Conservation (phyloP, 1,140 invertebrate species). For the Ptiloglossa arizonensis region DNA sequence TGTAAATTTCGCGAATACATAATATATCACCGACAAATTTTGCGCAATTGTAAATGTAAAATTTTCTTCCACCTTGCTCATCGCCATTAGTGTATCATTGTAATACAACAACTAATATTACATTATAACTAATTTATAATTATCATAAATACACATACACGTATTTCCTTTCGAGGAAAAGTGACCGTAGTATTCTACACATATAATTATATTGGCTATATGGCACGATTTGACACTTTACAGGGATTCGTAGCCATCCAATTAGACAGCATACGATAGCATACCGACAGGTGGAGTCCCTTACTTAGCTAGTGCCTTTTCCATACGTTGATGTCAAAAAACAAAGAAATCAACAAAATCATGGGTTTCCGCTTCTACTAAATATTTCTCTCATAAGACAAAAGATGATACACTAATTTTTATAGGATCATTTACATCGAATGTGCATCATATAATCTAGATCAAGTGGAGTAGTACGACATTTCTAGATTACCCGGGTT, state of each 20-base stretch:
- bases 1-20: neutral
- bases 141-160: neutral
- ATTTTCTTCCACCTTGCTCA: neutral
- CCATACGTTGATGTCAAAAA: no score
- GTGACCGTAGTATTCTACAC: neutral
- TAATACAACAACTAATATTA: neutral
- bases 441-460: no score
- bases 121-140: neutral
- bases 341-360: no score
- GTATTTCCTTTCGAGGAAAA: slow-evolving; percentile 2
- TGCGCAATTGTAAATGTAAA: neutral
- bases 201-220: neutral
- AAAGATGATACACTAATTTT: no score
- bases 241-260: neutral
- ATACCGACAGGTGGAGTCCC: no score
- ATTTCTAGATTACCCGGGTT: no score
- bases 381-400: no score
- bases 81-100: neutral
- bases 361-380: no score
- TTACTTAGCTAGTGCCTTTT: no score
- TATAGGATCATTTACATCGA: no score
- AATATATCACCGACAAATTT: no score
- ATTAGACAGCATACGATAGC: neutral
- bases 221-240: neutral
- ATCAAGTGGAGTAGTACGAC: no score